Evolutionary conservation across 2,888 invertebrate genomes (phyloP).

Genomic region (Hydropsyche betteni): DNA sequence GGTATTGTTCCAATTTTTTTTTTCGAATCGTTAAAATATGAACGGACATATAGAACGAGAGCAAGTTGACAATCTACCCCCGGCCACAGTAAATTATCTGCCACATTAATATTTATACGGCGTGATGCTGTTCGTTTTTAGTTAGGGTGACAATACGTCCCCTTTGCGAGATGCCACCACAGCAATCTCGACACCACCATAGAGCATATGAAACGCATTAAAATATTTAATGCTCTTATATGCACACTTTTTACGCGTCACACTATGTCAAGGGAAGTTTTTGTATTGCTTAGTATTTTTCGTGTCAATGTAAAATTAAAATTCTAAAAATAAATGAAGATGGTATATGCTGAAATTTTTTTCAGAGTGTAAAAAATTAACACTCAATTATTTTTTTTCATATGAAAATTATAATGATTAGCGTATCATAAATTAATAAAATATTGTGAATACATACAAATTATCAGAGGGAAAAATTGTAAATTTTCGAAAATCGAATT

Average conservation of each 20-base stretch:
- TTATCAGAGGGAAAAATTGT: neutral
- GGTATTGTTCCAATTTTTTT: too few relatives aligned
- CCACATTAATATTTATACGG: slow-evolving; percentile 44
- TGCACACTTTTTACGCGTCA: too few relatives aligned
- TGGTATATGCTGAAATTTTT: neutral
- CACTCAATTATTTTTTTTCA: neutral
- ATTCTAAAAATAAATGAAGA: too few relatives aligned
- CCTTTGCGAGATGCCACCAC: slow-evolving; percentile 33
- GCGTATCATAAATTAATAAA: neutral
- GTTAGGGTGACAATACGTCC: slow-evolving; percentile 29
- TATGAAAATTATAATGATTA: too few relatives aligned
- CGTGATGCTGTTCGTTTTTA: slow-evolving; percentile 35
- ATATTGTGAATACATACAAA: neutral
- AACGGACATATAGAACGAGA: too few relatives aligned
- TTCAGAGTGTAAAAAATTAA: neutral
- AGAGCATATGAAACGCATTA: slow-evolving; percentile 21
- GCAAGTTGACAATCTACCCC: slow-evolving; percentile 14
- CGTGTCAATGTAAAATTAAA: too few relatives aligned
- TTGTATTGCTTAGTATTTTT: too few relatives aligned
- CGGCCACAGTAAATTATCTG: slow-evolving; percentile 41
- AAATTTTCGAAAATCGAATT: too few relatives aligned
- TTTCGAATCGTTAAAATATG: too few relatives aligned
- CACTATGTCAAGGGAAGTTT: too few relatives aligned
- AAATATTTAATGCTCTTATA: too few relatives aligned
- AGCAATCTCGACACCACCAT: slow-evolving; percentile 22